Evolutionary conservation across 2,888 invertebrate species (phyloP).

Genomic region (Volucella bombylans): DNA sequence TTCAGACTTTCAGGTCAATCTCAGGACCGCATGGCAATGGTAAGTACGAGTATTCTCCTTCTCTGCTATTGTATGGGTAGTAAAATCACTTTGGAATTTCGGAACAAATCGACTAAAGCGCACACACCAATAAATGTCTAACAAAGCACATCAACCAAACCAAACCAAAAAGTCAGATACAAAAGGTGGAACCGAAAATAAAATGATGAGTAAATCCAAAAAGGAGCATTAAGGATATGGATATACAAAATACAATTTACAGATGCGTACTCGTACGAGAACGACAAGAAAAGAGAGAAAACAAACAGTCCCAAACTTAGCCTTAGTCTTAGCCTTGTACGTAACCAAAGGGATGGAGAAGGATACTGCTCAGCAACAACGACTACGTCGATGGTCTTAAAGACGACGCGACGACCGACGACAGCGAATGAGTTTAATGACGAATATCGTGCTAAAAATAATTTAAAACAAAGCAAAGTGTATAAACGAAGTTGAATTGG

Average conservation of each 20-base stretch:
- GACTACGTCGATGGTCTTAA: slow-evolving; percentile 12
- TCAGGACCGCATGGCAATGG: slow-evolving; percentile 3
- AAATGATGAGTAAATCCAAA: slow-evolving; percentile 52
- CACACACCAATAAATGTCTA: not conserved
- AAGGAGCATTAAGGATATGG: slow-evolving; percentile 64
- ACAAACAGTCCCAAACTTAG: not conserved
- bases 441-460: slow-evolving; percentile 70
- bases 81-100: slow-evolving; percentile 58
- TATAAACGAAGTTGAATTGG: slow-evolving; percentile 63
- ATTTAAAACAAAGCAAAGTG: slow-evolving; percentile 66
- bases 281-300: slow-evolving; percentile 9
- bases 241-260: slow-evolving; percentile 39
- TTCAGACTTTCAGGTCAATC: not conserved
- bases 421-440: slow-evolving; percentile 66
- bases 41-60: not conserved
- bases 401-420: slow-evolving; percentile 39
- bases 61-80: slow-evolving; percentile 16
- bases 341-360: slow-evolving; percentile 4
- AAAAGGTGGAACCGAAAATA: slow-evolving; percentile 64
- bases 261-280: slow-evolving; percentile 7
- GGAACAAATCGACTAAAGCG: slow-evolving; percentile 49
- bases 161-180: slow-evolving; percentile 41
- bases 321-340: too few relatives aligned
- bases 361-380: slow-evolving; percentile 22
- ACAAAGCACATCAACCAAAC: slow-evolving; percentile 16